Base-by-base conservation (phyloP, 2,888 invertebrate species). In the Nemurella pictetii region DNA sequence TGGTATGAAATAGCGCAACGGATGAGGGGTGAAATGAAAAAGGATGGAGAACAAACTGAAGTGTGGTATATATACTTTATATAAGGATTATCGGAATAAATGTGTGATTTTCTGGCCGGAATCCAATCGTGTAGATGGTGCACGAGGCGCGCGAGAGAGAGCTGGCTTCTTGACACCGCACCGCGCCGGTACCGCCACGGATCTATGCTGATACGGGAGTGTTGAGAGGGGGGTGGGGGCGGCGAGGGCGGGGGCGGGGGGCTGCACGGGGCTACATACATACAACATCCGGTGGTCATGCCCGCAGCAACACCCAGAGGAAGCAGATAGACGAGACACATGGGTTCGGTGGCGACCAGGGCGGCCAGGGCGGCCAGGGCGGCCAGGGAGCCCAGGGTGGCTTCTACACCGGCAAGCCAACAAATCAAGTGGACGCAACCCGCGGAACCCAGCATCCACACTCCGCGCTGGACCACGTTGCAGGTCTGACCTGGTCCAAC, bases 211-310 rank as follows among this genome's bases (percentile, higher is more conserved):
- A 30, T 75, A 30, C 20, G 80, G 35, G 28, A 28, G 72, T 28
- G 20, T 83, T 83, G 83, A 25, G 27, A 27, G 29, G 75, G 29
- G 30, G 83, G 27, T 26, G 73, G 72, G 30, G 32, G 72, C 15
- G 74, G 25, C 30, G 28, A 27, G 25, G 74, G 75, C 78, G 25
- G 32, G 29, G 55, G 81, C 20, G 29, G 83, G 36, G 80, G 80
- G 72, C 25, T 29, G 36, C 27, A 80, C 80, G 55, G 29, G 20
- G 0, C 7, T 27, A 29, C 78, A 78, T 35, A 30, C 80, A 35
- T 81, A 81, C 85, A 85, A 84, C 85, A 85, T 85, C 85, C 85
- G 84, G 83, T 75, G 80, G 84, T 85, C 85, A 83, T 32, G 55
- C 55, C 55, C 9, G 25, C 78, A 55, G 83, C 85, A 78, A 55